These are phyloP conservation scores for Osmerus mordax DNA, from an alignment of 2,113 vertebrate species.

Conservation along the genomic window DNA sequence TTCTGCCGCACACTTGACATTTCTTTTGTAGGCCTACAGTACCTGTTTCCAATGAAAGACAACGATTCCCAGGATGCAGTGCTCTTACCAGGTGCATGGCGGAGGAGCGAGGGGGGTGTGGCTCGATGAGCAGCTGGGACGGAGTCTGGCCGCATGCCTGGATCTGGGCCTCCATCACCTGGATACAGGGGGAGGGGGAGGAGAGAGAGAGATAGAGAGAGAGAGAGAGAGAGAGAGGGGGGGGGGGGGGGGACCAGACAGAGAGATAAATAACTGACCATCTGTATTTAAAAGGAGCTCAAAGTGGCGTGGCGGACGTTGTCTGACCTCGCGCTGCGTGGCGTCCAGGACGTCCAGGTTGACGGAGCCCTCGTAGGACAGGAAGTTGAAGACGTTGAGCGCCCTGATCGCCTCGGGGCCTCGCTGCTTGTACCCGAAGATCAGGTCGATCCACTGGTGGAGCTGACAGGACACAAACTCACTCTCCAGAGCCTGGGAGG, in stretches of 20 bases:
- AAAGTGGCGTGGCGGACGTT: no score
- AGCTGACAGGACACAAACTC: no score
- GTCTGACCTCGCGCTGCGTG: no score
- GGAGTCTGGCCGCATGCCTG: constrained; percentile 95
- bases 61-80: not conserved
- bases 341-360: no score
- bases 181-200: constrained; percentile 45
- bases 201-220: constrained; percentile 64
- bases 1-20: no score
- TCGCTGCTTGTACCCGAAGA: no score
- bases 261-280: not conserved
- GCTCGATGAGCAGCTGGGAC: constrained; percentile 98
- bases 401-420: no score
- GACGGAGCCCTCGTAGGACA: not conserved
- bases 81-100: constrained; percentile 99
- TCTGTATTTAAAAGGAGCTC: no score
- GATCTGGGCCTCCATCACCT: constrained; percentile 95
- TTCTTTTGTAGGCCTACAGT: no score
- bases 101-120: constrained; percentile 96
- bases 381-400: not conserved
- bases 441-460: no score
- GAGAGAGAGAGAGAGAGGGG: constrained; percentile 18
- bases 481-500: not conserved
- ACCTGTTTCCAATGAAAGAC: not conserved
- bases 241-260: not conserved